Evolutionary conservation across 2,888 invertebrate species (phyloP), one percentile per base, ranked within the genome.

Genomic region (Mellilla xanthometata): DNA sequence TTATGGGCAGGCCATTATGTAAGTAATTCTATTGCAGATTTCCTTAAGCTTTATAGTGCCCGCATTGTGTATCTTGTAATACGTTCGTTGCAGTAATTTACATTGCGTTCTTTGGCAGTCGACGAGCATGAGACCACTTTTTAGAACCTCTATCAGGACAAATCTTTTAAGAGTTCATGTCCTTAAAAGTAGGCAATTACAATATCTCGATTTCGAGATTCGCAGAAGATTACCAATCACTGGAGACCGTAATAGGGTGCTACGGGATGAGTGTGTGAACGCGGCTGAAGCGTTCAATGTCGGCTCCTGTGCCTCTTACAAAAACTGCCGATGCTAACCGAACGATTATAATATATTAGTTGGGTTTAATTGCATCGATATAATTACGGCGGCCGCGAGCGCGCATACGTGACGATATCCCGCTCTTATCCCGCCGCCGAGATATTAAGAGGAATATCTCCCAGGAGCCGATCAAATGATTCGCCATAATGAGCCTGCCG

Each of bases 271-370:
- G 73, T 72, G 71, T 75, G 77, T 60, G 76, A 77, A 72, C 73
- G 68, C 65, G 66, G 68, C 65, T 63, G 68, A 71, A 70, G 58
- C 63, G 67, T 62, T 60, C 66, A 62, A 66, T 68, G 76, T 68
- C 85, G 83, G 85, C 81, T 66, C 60, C 62, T 53, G 56, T 52
- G 50, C 58, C 84, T 84, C 74, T 87, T 66, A 76, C 65, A 88
- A 89, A 89, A 89, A 89, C 71, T 48, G 65, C 67, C 72, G 75
- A 80, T 76, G 79, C 82, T 84, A 78, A 86, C 83, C 71, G 81
- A 83, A 78, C 88, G 84, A 87, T 89, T 89, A 89, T 89, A 88
- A 85, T 89, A 88, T 89, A 89, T 89, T 89, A 88, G 89, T 87
- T 81, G 74, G 72, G 65, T 84, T 84, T 89, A 89, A 89, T 88